Conservation (phyloP, 1,140 invertebrate species). For the Drosophila tropicalis region DNA sequence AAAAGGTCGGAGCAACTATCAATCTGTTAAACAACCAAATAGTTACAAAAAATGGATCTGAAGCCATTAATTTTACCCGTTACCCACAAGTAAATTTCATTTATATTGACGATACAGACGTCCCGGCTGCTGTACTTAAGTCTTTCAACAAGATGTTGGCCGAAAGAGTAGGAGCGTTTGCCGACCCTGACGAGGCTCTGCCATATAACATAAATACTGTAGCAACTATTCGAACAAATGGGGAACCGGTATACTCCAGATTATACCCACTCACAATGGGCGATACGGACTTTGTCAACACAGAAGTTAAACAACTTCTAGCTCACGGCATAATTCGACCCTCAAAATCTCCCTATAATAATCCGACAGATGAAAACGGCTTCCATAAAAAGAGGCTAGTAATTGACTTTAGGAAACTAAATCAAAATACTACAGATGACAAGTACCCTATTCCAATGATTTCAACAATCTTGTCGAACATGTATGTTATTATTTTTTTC, state of each 20-base stretch:
- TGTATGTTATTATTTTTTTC: not conserved
- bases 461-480: too few species aligned
- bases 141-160: not conserved
- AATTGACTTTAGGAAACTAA: too few species aligned
- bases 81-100: not conserved
- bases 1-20: too few species aligned
- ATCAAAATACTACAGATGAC: not conserved
- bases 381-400: too few species aligned
- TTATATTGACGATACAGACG: not conserved
- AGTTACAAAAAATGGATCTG: not conserved
- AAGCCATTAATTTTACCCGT: not conserved
- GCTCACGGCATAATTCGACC: not conserved
- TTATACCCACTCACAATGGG: too few species aligned
- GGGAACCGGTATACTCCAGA: too few species aligned
- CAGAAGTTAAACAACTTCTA: not conserved
- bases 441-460: too few species aligned
- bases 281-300: too few species aligned
- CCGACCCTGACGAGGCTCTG: not conserved
- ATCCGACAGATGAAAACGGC: not conserved
- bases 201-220: not conserved
- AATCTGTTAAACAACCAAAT: too few species aligned
- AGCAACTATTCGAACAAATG: too few species aligned
- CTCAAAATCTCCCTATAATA: not conserved
- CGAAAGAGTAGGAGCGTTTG: not conserved
- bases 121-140: not conserved